Evolutionary conservation across 2,113 vertebrate species (phyloP).

Genomic region (Martes martes): DNA sequence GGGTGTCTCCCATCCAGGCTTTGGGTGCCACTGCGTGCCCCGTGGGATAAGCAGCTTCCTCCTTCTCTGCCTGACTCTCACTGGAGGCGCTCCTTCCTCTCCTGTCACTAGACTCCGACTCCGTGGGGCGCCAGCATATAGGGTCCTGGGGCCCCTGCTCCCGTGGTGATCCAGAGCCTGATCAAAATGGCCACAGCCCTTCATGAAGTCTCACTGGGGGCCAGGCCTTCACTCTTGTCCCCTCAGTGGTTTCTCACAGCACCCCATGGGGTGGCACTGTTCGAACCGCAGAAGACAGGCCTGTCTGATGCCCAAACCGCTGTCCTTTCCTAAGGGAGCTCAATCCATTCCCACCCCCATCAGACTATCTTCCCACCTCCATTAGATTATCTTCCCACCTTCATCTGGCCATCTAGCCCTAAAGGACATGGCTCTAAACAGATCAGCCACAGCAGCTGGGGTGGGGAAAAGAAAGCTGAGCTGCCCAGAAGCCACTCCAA

Average conservation of each 20-base stretch:
- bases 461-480: background rate
- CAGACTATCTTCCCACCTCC: too few relatives aligned
- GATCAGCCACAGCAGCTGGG: background rate
- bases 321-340: background rate
- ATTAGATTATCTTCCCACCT: too few relatives aligned
- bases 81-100: background rate
- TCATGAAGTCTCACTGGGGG: background rate
- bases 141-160: background rate
- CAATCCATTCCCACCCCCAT: too few relatives aligned
- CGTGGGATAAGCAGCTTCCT: background rate
- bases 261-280: background rate
- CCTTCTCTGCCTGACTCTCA: background rate
- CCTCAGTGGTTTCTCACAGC: background rate
- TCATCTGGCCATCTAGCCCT: background rate
- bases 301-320: background rate
- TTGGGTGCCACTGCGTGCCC: accelerated
- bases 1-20: background rate
- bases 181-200: background rate
- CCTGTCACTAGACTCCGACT: background rate
- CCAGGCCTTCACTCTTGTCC: background rate
- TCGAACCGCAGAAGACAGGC: background rate
- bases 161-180: background rate
- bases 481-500: background rate
- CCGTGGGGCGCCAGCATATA: background rate
- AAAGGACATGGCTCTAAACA: background rate